phyloP scores from a whole-genome alignment of 2,888 invertebrate genomes.

The Tromatobia lineatoria region DNA sequence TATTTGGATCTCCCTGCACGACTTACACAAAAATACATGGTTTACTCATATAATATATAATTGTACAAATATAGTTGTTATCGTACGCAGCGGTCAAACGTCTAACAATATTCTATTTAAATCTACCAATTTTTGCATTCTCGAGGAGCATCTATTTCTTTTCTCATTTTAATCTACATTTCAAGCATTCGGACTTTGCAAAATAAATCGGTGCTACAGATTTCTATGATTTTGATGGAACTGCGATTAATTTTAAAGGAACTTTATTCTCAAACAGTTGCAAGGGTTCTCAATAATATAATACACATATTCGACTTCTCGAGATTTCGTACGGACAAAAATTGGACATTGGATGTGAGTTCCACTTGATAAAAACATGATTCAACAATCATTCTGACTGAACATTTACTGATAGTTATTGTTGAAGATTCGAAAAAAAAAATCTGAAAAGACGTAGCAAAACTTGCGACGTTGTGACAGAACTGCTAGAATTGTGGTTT shows the following conservation, averaged over 20 bases:
- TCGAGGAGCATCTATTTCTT: conserved; percentile 10
- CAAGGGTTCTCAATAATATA: background rate
- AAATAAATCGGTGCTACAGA: background rate
- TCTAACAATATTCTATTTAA: conserved; percentile 55
- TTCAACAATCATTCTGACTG: background rate
- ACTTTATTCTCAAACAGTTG: conserved; percentile 15
- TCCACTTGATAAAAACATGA: background rate
- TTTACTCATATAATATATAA: conserved; percentile 71
- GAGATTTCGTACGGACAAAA: background rate
- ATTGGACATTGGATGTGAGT: background rate
- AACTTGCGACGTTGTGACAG: background rate
- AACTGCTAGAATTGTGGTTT: background rate
- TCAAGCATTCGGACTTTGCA: background rate
- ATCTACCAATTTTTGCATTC: conserved; percentile 32
- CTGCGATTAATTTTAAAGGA: conserved; percentile 33
- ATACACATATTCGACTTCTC: background rate
- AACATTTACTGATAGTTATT: background rate
- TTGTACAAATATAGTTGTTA: conserved; percentile 75
- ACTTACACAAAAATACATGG: conserved; percentile 75
- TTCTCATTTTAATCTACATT: conserved; percentile 4
- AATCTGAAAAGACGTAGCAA: background rate
- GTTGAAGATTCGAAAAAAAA: background rate
- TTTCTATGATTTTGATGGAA: conserved; percentile 22
- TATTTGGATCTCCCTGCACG: conserved; percentile 56
- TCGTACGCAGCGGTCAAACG: conserved; percentile 62